Evolutionary conservation across 2,888 invertebrate species (phyloP), one percentile per base, ranked within the genome.

Genomic region (Spialia ferax): DNA sequence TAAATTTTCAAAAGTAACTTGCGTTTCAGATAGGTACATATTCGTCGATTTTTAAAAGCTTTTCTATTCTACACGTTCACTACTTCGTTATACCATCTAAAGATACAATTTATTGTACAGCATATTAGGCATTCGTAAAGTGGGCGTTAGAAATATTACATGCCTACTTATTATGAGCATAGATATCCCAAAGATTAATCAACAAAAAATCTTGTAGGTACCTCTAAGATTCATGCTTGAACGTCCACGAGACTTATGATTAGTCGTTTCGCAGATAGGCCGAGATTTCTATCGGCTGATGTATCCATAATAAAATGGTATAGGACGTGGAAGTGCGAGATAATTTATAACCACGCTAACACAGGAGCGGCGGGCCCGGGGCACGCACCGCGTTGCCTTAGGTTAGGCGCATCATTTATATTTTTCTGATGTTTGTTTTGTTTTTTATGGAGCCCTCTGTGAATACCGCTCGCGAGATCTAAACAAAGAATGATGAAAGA

Each of bases 321-420:
- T 81, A 83, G 82, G 86, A 91, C 87, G 87, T 86, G 81, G 81
- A 87, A 85, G 86, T 86, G 86, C 86, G 83, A 86, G 84, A 89
- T 89, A 88, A 91, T 92, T 92, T 91, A 92, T 91, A 85, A 89
- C 85, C 76, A 73, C 78, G 86, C 84, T 81, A 89, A 87, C 86
- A 81, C 83, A 82, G 83, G 79, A 84, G 84, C 86, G 83, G 79
- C 78, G 42, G 77, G 80, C 76, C 70, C 69, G 76, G 70, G 74
- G 74, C 75, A 72, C 84, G 83, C 76, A 81, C 81, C 87, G 78
- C 85, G 89, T 86, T 88, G 89, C 87, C 85, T 87, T 84, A 81
- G 82, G 89, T 92, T 91, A 91, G 89, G 82, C 84, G 87, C 87
- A 89, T 93, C 91, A 91, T 93, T 93, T 91, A 92, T 93, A 92